Base-by-base conservation (phyloP, 1,140 invertebrate species). In the Drosophila saltans region DNA sequence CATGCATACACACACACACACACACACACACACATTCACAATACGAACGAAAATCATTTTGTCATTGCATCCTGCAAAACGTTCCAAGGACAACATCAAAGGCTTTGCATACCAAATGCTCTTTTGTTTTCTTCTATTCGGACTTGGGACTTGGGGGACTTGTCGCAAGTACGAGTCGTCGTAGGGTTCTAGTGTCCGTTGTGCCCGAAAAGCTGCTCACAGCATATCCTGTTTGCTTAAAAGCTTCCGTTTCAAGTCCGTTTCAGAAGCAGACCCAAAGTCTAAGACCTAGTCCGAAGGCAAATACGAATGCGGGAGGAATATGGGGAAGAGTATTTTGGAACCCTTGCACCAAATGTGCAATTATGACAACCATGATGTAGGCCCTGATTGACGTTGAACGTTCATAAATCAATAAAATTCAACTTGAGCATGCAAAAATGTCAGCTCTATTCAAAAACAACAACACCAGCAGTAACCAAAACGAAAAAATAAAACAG, bases 161-260 rank as follows among this genome's bases (percentile, higher is more conserved):
- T 86, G 71, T 48, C 45, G 40, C 72, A 76, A 86, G 78, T 79
- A 86, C 45, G 8, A 52, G 45, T 52, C 24, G 45, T 48, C 11
- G 33, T 2, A 36, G 33, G 33, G 33, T 36, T 36, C 33, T 36
- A 36, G 33, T 36, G 33, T 36, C 85, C 85, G 74, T 85, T 81
- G 79, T 68, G 63, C 64, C 61, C 45, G 52, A 68, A 69, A 86
- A 86, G 82, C 82, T 79, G 83, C 81, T 88, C 72, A 86, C 64
- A 81, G 76, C 83, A 88, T 86, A 89, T 86, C 83, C 83, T 89
- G 83, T 86, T 86, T 89, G 80, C 65, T 80, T 88, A 89, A 86
- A 86, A 86, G 83, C 83, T 86, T 86, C 83, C 83, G 83, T 63
- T 75, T 41, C 45, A 45, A 55, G 64, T 68, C 76, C 66, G 67